Evolutionary conservation across 2,113 vertebrate species (phyloP), one percentile per base, ranked within the genome.

Genomic region (Nothobranchius furzeri): DNA sequence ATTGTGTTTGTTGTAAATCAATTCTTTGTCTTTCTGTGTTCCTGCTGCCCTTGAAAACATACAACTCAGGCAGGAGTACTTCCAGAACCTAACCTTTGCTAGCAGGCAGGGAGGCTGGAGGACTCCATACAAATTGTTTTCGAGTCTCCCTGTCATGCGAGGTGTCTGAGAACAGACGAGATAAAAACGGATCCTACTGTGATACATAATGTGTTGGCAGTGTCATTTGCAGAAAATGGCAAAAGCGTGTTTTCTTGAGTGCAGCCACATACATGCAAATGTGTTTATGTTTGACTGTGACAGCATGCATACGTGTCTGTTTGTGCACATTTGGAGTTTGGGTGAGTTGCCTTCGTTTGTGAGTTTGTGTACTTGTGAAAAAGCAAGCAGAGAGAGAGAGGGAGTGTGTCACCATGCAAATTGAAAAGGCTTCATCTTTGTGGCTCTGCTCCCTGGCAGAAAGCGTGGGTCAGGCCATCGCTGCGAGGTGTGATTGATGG

Each of bases 401-500:
- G 9, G 82, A 77, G 79, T 79, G 84, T 88, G 88, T 90, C 79
- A 85, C 83, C 83, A 88, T 87, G 85, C 84, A 85, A 90, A 89
- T 88, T 87, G 85, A 87, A 89, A 86, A 86, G 86, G 84, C 83
- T 88, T 89, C 85, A 87, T 90, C 86, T 91, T 89, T 87, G 86
- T 82, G 67, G 81, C 85, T 86, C 81, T 86, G 78, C 82, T 87
- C 85, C 75, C 81, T 78, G 88, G 85, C 88, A 88, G 88, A 89
- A 89, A 84, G 89, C 87, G 84, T 89, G 87, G 90, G 90, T 90
- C 88, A 91, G 85, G 81, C 84, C 87, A 87, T 88, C 59, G 81
- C 89, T 84, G 84, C 75, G 82, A 89, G 87, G 89, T 89, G 89
- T 91, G 88, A 91, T 90, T 91, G 90, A 91, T 91, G 86, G 87